Percentiles rank a stretch among this genome's conserved stretches.
Conservation (phyloP, 2,888 invertebrate species). For the Hypomecis atomaria region DNA sequence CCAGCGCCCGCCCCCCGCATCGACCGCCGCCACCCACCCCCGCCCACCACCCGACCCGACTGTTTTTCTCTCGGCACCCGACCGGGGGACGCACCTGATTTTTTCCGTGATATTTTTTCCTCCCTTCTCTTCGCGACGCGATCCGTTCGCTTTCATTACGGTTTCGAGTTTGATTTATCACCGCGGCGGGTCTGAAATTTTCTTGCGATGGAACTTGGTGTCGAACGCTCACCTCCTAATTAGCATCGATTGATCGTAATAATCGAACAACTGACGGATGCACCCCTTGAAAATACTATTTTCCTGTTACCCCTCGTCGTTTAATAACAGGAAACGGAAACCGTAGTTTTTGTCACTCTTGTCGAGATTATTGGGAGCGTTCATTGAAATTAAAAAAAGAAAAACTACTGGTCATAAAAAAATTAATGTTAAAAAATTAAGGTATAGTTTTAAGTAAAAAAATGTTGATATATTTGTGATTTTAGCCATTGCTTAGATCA, state of each 20-base stretch:
- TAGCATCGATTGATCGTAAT: conserved; percentile 78
- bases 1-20: conserved; percentile 73
- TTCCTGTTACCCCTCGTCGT: conserved; percentile 7
- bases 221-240: conserved; percentile 81
- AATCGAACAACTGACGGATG: conserved; percentile 46
- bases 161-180: conserved; percentile 85
- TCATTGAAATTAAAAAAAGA: neutral
- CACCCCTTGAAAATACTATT: conserved; percentile 25
- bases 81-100: conserved; percentile 84
- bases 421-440: no score
- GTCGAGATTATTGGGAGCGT: neutral
- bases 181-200: conserved; percentile 81
- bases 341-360: neutral
- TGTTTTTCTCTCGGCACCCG: conserved; percentile 82
- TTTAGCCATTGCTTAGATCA: no score
- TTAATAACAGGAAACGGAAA: conserved; percentile 8
- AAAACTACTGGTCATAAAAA: neutral
- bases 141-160: conserved; percentile 85
- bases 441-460: neutral
- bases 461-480: no score
- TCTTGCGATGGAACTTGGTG: conserved; percentile 79
- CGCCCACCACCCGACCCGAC: conserved; percentile 64
- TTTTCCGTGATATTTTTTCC: conserved; percentile 85
- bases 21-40: conserved; percentile 75
- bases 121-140: conserved; percentile 83